Conservation (phyloP, 1,140 invertebrate genomes). For the Papilio polytes region DNA sequence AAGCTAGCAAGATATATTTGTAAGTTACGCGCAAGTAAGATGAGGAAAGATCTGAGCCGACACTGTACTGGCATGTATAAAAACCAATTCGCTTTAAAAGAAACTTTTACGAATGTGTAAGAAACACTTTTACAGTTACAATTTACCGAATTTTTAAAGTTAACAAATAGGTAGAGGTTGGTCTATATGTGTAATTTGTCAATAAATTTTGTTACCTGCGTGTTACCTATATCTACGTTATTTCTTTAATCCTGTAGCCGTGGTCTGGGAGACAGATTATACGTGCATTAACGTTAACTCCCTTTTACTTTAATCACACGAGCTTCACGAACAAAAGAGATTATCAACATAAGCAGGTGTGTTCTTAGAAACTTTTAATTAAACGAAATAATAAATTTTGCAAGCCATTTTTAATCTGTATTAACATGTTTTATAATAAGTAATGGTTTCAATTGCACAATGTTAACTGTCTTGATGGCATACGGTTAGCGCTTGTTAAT, state of each 20-base stretch:
- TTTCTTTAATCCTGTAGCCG: slow-evolving; percentile 37
- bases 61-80: no score
- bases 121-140: no score
- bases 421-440: slow-evolving; percentile 3
- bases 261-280: slow-evolving; percentile 38
- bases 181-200: no score
- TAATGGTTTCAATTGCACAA: background rate
- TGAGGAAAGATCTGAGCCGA: no score
- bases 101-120: no score
- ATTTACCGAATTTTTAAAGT: no score
- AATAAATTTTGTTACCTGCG: no score
- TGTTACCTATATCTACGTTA: background rate
- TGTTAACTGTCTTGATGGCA: background rate
- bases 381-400: slow-evolving; percentile 36
- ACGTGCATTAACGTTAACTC: slow-evolving; percentile 39
- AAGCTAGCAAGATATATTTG: no score
- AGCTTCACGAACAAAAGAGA: slow-evolving; percentile 36
- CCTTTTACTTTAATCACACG: slow-evolving; percentile 40
- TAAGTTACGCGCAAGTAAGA: no score
- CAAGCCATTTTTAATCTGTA: slow-evolving; percentile 33
- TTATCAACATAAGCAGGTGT: slow-evolving; percentile 38
- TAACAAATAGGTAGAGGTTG: no score
- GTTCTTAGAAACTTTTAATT: slow-evolving; percentile 41
- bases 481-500: no score
- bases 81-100: no score